Evolutionary conservation across 2,888 invertebrate genomes (phyloP).

Genomic region (Glyphotaelius pellucidus): DNA sequence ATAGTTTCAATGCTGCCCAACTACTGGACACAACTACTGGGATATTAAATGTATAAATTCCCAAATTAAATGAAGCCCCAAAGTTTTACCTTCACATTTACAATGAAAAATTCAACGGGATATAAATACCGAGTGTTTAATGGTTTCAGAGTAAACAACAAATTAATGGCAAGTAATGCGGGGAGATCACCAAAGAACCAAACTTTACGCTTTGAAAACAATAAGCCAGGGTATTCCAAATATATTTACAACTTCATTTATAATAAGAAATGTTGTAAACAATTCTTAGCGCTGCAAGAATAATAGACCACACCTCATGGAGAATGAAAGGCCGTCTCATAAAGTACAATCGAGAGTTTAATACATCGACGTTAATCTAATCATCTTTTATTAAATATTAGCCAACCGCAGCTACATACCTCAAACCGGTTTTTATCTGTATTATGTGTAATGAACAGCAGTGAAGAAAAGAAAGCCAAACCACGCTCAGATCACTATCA

Average conservation of each 20-base stretch:
- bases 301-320: background rate
- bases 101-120: background rate
- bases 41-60: background rate
- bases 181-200: background rate
- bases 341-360: background rate
- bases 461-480: background rate
- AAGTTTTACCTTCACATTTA: background rate
- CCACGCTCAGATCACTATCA: background rate
- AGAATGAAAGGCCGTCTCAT: conserved; percentile 2
- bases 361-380: background rate
- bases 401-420: background rate
- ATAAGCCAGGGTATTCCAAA: background rate
- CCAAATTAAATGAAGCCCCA: conserved; percentile 2
- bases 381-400: background rate
- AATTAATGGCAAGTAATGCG: background rate
- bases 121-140: background rate
- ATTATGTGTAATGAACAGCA: background rate
- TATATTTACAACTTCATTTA: conserved; percentile 2
- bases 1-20: background rate
- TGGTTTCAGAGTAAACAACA: background rate
- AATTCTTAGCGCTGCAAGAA: background rate
- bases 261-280: background rate
- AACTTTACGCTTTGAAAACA: background rate
- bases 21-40: background rate
- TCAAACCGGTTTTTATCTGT: background rate